phyloP scores from a whole-genome alignment of 1,140 invertebrate species.

The Ips nitidus region DNA sequence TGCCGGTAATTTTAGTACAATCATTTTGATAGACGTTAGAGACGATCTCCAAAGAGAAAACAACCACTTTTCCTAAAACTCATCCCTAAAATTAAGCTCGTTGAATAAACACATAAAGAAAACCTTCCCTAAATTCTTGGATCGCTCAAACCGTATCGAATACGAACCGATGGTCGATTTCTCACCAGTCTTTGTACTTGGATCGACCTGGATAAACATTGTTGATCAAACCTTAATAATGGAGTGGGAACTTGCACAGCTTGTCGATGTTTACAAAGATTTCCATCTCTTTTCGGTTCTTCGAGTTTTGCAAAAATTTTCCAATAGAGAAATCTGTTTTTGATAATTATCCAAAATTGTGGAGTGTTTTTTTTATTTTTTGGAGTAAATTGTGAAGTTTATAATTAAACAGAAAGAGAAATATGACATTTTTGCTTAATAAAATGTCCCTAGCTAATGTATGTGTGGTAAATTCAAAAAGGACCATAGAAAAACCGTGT shows the following conservation, averaged over 20 bases:
- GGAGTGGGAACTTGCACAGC: slow-evolving; percentile 12
- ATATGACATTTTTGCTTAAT: too few species aligned
- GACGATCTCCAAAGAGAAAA: not conserved
- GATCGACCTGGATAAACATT: slow-evolving; percentile 18
- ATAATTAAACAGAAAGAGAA: too few species aligned
- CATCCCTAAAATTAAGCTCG: not conserved
- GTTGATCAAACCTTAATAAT: slow-evolving; percentile 18
- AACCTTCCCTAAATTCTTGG: not conserved
- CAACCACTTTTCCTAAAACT: too few species aligned
- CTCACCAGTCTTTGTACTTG: slow-evolving; percentile 14
- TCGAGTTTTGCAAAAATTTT: too few species aligned
- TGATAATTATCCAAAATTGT: too few species aligned
- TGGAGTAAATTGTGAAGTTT: too few species aligned
- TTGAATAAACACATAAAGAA: not conserved
- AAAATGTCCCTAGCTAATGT: too few species aligned
- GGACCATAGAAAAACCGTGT: too few species aligned
- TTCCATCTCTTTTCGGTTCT: too few species aligned
- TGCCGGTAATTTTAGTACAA: not conserved
- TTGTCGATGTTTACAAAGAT: not conserved
- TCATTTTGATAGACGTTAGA: not conserved
- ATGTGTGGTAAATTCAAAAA: too few species aligned
- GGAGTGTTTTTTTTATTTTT: too few species aligned
- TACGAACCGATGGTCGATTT: slow-evolving; percentile 11
- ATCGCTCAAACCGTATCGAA: not conserved
- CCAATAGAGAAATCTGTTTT: too few species aligned